phyloP scores from a whole-genome alignment of 1,140 invertebrate species.

The Leptonema lineaticorne region DNA sequence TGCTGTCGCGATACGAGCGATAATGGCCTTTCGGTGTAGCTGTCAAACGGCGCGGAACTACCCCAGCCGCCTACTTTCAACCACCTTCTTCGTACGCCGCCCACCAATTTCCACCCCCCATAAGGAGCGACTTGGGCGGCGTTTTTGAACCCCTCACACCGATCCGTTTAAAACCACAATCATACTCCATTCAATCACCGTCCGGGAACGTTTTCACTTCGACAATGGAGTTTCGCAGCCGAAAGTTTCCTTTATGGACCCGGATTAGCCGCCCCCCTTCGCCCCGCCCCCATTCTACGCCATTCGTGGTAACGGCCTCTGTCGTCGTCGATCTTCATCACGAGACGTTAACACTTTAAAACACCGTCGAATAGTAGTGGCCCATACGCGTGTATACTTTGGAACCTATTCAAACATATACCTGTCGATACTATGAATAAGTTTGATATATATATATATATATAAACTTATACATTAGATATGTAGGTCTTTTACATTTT shows the following conservation, averaged over 20 bases:
- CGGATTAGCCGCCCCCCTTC: not conserved
- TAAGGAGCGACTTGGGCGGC: too few relatives aligned
- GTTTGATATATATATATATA: too few relatives aligned
- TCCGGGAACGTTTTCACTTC: constrained; percentile 23
- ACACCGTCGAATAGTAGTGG: not conserved
- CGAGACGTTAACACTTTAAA: constrained; percentile 11
- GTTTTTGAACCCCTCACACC: not conserved
- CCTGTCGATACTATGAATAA: too few relatives aligned
- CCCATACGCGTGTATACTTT: not conserved
- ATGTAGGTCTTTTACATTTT: too few relatives aligned
- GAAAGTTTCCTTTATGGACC: constrained; percentile 19
- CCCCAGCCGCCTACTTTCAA: not conserved
- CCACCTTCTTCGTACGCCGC: not conserved
- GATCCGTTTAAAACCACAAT: constrained; percentile 6
- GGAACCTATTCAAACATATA: too few relatives aligned
- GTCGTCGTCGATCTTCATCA: constrained; percentile 19
- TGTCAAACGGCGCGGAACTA: constrained; percentile 36
- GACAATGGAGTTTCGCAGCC: constrained; percentile 16
- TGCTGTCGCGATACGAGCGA: constrained; percentile 41
- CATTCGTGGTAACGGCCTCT: not conserved
- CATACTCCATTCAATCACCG: constrained; percentile 30
- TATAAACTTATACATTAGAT: too few relatives aligned
- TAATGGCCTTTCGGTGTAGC: constrained; percentile 42
- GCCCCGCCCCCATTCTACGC: not conserved
- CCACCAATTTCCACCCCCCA: not conserved